Conservation (phyloP, 2,888 invertebrate species). For the Megaustenia siamemsis region DNA sequence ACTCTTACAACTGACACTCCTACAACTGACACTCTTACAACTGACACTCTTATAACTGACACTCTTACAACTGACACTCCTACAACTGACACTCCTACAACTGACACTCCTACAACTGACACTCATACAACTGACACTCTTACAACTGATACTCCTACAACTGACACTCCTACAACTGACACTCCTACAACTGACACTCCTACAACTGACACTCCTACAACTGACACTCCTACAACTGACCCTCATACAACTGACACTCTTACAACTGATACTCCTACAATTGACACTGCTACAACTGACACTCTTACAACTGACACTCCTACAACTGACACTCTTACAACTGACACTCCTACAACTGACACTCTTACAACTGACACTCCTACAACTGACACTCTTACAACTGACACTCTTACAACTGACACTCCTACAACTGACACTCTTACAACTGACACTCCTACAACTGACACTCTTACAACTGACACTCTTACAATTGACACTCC, state of each 20-base stretch:
- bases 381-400: not conserved
- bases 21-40: constrained; percentile 5
- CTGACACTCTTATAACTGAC: not conserved
- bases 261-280: not conserved
- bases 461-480: not conserved
- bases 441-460: not conserved
- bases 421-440: not conserved
- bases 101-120: not conserved
- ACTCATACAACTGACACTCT: not conserved
- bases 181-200: not conserved
- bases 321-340: not conserved
- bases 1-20: not conserved
- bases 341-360: not conserved
- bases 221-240: too few relatives aligned
- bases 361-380: not conserved
- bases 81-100: not conserved
- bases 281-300: not conserved
- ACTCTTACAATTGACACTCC: not conserved
- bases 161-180: not conserved
- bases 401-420: not conserved
- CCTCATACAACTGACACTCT: not conserved
- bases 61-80: not conserved
- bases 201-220: not conserved
- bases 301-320: not conserved
- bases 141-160: not conserved